Evolutionary conservation across 2,113 vertebrate genomes (phyloP).

Genomic region (Zapus hudsonius): DNA sequence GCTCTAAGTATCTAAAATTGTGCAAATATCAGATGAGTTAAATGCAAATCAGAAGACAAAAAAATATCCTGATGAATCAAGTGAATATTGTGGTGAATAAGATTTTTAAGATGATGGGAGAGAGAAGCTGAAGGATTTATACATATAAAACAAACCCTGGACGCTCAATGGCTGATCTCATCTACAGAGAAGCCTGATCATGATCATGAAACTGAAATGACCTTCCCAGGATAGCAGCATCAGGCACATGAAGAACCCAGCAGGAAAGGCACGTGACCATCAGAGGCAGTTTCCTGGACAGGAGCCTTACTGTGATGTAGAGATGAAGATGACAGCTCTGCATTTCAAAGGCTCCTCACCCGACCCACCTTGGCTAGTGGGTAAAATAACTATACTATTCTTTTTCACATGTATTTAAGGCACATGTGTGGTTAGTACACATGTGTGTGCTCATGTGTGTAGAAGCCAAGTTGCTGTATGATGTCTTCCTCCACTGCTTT

Average conservation of each 20-base stretch:
- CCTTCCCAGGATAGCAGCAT: neutral
- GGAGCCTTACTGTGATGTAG: neutral
- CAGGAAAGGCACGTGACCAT: no score
- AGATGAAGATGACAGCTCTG: neutral
- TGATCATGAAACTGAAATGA: neutral
- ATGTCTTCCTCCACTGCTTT: no score
- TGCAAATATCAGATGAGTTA: neutral
- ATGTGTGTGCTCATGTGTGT: no score
- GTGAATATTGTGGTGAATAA: neutral
- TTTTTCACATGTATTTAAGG: no score
- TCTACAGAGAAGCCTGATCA: neutral
- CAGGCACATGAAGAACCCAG: neutral
- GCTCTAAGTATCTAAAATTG: neutral
- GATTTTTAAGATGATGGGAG: neutral
- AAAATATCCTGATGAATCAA: neutral
- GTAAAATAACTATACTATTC: neutral
- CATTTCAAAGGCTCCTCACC: neutral
- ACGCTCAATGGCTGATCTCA: accelerated
- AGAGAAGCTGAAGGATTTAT: neutral
- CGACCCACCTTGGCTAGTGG: accelerated
- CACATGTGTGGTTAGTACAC: no score
- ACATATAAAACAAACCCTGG: neutral
- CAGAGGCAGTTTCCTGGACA: neutral
- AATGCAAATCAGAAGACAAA: constrained; percentile 25
- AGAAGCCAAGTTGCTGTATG: no score